phyloP scores from a whole-genome alignment of 2,113 vertebrate species.

The Neopipo cinnamomea region DNA sequence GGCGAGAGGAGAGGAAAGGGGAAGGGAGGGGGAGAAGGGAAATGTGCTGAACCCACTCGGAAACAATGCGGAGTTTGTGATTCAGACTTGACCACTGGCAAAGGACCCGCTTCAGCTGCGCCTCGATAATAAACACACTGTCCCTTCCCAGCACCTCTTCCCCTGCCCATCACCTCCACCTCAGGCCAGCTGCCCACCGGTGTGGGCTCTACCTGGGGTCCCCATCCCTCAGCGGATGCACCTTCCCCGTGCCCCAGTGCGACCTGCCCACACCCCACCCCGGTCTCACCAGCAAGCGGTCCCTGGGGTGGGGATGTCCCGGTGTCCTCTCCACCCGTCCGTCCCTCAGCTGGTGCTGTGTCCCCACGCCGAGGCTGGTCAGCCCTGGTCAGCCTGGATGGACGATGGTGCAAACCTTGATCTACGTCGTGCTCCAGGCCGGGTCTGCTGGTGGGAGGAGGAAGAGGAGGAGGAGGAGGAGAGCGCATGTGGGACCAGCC shows the following conservation, averaged over 20 bases:
- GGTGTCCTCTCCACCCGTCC: neutral
- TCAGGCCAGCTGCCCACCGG: neutral
- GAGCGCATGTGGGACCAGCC: rapidly evolving
- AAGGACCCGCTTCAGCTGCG: slow-evolving; percentile 41
- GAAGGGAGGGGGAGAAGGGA: slow-evolving; percentile 28
- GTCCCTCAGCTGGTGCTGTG: rapidly evolving
- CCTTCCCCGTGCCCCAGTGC: neutral
- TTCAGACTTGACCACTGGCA: slow-evolving; percentile 56
- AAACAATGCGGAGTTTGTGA: slow-evolving; percentile 69
- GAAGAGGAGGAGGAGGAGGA: neutral
- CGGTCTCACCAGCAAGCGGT: neutral
- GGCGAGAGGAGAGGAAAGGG: slow-evolving; percentile 45
- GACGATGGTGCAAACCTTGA: rapidly evolving
- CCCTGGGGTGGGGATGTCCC: rapidly evolving
- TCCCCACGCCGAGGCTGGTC: rapidly evolving
- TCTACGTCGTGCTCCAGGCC: rapidly evolving
- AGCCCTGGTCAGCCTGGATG: neutral
- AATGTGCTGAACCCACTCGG: slow-evolving; percentile 29
- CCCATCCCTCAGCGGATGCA: rapidly evolving
- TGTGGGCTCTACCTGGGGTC: neutral
- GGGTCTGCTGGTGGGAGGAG: neutral
- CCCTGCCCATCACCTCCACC: neutral
- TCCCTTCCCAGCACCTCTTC: slow-evolving; percentile 23
- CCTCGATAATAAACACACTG: slow-evolving; percentile 16
- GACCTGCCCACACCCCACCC: neutral